A percentile compares a stretch with the other conserved stretches of the same genome.
Evolutionary conservation across 2,113 vertebrate genomes (phyloP).

Genomic region (Chroicocephalus ridibundus): DNA sequence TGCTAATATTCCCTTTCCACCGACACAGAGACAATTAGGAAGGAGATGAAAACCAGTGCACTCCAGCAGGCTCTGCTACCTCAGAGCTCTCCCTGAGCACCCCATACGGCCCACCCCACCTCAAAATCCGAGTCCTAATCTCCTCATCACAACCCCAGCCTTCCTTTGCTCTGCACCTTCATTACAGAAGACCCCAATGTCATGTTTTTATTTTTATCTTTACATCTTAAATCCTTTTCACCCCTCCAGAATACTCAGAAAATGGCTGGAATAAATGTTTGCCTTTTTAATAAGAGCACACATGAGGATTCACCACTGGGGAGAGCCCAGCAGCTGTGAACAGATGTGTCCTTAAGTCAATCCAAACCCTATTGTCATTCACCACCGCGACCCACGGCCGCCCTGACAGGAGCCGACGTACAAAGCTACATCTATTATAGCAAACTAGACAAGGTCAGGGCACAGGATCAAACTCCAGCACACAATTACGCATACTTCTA

Average conservation of each 20-base stretch:
- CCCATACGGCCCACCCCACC: not conserved
- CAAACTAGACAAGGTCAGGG: conserved; percentile 23
- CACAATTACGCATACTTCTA: not conserved
- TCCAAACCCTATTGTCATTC: not conserved
- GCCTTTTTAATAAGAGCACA: not conserved
- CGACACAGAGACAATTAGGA: not conserved
- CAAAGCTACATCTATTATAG: not conserved
- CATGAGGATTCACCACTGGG: not conserved
- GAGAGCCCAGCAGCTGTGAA: not conserved
- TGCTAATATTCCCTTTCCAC: not conserved
- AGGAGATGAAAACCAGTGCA: not conserved
- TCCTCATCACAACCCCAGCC: not conserved
- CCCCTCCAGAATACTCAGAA: not conserved
- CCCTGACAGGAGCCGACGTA: not conserved
- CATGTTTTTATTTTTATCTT: rapidly evolving
- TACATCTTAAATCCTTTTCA: not conserved
- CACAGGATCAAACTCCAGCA: not conserved
- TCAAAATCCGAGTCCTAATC: not conserved
- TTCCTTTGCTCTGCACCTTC: not conserved
- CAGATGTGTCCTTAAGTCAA: not conserved
- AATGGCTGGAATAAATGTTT: not conserved
- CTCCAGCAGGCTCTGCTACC: not conserved
- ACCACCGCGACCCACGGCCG: not conserved
- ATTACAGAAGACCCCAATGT: rapidly evolving
- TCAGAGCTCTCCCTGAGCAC: not conserved